Base-by-base conservation (phyloP, 2,113 vertebrate genomes). In the Girardinichthys multiradiatus region DNA sequence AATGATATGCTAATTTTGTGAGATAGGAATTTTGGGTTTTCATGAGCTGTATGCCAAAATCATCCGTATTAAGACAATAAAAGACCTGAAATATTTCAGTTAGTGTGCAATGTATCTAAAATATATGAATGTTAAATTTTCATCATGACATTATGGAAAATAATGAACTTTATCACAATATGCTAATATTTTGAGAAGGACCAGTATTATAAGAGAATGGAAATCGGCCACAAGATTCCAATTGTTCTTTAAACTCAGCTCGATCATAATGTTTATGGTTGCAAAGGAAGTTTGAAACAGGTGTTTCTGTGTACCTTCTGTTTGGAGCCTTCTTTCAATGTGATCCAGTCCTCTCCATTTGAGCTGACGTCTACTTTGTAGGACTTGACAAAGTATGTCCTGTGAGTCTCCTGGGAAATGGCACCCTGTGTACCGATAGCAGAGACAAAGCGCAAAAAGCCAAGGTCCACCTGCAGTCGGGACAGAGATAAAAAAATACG, bases 341-440 rank as follows among this genome's bases (percentile, higher is more conserved):
- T 96, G 91, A 99, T 97, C 98, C 98, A 99, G 92, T 99, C 98
- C 76, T 99, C 97, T 63, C 98, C 98, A 0, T 98, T 99, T 57
- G 97, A 98, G 90, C 98, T 99, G 62, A 98, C 94, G 15, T 99
- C 98, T 28, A 99, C 94, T 35, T 96, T 97, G 84, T 99, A 99
- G 2, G 95, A 90, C 88, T 95, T 97, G 86, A 99, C 89, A 0
- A 91, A 99, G 81, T 99, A 99, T 75, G 93, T 92, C 90, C 89
- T 97, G 64, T 86, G 93, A 48, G 98, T 99, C 93, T 99, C 98
- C 90, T 97, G 96, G 80, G 98, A 99, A 86, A 97, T 94, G 76
- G 97, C 98, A 63, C 98, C 98, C 83, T 99, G 98, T 1, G 94
- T 98, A 48, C 97, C 97, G 2, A 99, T 95, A 76, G 97, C 97